Evolutionary conservation across 1,140 invertebrate species (phyloP), one percentile per base, ranked within the genome.

Genomic region (Eurosta solidaginis): DNA sequence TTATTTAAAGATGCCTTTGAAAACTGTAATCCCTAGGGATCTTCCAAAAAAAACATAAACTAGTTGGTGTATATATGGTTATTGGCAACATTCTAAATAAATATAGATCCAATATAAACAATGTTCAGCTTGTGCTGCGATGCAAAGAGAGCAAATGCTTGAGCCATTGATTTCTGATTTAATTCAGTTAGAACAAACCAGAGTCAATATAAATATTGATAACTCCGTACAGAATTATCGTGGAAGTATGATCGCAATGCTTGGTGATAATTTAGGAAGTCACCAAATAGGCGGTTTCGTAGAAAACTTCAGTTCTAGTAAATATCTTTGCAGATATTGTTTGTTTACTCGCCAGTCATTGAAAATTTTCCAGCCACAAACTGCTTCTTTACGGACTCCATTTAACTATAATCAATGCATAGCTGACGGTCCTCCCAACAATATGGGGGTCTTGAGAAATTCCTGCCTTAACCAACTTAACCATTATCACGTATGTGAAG

Each of bases 31-130:
- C 6, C 76, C 20, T 27, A 59, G 22, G 76, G 76, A 20, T 77
- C 76, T 45, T 59, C 76, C 6, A 45, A 77, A 77, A 63, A 52
- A 77, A 77, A 77, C 76, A 77, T 63, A 63, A 77, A 33, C 22
- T 77, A 25, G 17, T 77, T 63, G 76, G 76, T 22, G 50, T 63
- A 22, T 77, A 77, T 47, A 63, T 77, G 40, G 54, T 63, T 14
- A 45, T 77, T 33, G 76, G 76, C 10, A 77, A 77, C 40, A 42
- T 77, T 10, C 29, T 5, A 29, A 44, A 63, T 22, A 40, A 77
- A 59, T 63, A 77, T 63, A 59, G 76, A 45, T 42, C 52, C 40
- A 44, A 9, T 17, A 45, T 63, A 40, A 77, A 63, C 20, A 77
- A 77, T 77, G 45, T 77, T 25, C 76, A 77, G 29, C 52, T 77